phyloP scores from a whole-genome alignment of 2,797 vertebrate genomes.

The Sebastes diploproa region DNA sequence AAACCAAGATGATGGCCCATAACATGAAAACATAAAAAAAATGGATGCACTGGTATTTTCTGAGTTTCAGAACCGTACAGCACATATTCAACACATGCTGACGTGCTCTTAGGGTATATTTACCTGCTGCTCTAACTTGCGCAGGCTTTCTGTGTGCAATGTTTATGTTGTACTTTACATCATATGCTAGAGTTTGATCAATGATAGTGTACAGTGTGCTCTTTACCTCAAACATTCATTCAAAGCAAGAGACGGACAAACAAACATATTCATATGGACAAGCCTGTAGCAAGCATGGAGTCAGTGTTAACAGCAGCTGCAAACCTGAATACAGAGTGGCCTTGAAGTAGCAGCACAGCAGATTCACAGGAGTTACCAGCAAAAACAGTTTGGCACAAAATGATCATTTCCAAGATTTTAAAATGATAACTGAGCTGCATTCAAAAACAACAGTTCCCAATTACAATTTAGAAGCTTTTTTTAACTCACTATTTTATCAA shows the following conservation, averaged over 20 bases:
- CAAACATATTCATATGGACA: not conserved
- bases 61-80: not conserved
- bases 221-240: not conserved
- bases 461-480: not conserved
- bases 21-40: not conserved
- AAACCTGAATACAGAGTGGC: not conserved
- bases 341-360: slow-evolving; percentile 15
- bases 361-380: not conserved
- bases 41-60: not conserved
- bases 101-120: not conserved
- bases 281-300: not conserved
- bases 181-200: not conserved
- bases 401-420: not conserved
- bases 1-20: not conserved
- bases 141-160: not conserved
- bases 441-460: not conserved
- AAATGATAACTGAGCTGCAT: not conserved
- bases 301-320: not conserved
- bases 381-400: not conserved
- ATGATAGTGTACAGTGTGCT: not conserved
- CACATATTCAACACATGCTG: not conserved
- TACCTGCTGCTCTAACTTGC: not conserved
- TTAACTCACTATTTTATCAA: not conserved
- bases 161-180: not conserved
- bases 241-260: slow-evolving; percentile 12